Base-by-base conservation (phyloP, 2,888 invertebrate species). In the Coelopa pilipes region DNA sequence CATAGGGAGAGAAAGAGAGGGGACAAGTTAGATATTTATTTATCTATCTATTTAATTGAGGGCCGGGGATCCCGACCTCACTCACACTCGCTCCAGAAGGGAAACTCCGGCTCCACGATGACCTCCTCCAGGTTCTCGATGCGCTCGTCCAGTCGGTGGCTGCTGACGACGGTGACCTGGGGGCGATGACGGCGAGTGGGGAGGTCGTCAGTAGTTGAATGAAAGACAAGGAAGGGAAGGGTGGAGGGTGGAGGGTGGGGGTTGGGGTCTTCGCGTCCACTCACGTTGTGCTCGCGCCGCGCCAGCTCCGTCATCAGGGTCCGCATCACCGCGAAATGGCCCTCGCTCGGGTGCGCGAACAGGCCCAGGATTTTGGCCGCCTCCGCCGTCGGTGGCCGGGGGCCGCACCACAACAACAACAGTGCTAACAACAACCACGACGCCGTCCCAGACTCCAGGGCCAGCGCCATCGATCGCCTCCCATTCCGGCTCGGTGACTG, bases 281-380 rank as follows among this genome's bases (percentile, higher is more conserved):
- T 81, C 78, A 89, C 87, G 70, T 88, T 88, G 76, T 90, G 89
- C 1, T 89, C 89, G 47, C 86, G 84, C 45, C 75, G 82, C 0
- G 88, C 88, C 34, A 90, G 79, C 47, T 87, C 88, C 65, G 86
- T 85, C 81, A 88, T 86, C 63, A 90, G 76, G 0, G 85, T 81
- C 53, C 88, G 85, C 82, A 87, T 82, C 57, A 87, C 87, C 76
- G 88, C 88, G 50, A 88, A 86, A 78, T 87, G 85, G 73, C 87
- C 83, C 79, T 86, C 86, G 63, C 84, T 84, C 45, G 85, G 83
- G 77, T 83, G 87, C 2, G 86, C 84, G 76, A 87, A 87, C 12
- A 87, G 78, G 0, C 82, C 82, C 9, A 87, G 80, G 74, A 87
- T 83, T 19, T 83, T 85, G 12, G 85, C 82, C 4, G 76, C 78